Evolutionary conservation across 2,888 invertebrate genomes (phyloP).

Genomic region (Boloria euphrosyne): DNA sequence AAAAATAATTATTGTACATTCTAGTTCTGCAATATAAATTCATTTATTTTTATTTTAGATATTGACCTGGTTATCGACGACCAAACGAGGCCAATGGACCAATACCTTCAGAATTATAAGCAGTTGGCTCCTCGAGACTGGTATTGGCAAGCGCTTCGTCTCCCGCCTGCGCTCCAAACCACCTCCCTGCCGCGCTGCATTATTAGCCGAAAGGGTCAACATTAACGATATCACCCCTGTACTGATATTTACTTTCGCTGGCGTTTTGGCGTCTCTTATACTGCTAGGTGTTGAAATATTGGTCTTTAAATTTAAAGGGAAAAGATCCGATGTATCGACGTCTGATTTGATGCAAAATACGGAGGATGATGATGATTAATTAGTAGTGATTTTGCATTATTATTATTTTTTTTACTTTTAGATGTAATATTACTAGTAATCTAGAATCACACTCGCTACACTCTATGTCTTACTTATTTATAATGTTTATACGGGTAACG

Average conservation of each 20-base stretch:
- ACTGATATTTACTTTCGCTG: conserved; percentile 49
- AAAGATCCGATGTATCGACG: background rate
- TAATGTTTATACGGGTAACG: no score
- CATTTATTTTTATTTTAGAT: conserved; percentile 43
- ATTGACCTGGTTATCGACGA: conserved; percentile 57
- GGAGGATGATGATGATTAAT: background rate
- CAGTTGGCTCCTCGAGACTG: conserved; percentile 62
- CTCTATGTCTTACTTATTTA: no score
- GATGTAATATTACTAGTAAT: no score
- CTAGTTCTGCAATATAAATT: no score
- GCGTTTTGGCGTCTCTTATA: conserved; percentile 52
- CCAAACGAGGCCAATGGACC: conserved; percentile 59
- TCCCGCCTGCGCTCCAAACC: conserved; percentile 49
- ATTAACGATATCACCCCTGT: conserved; percentile 61
- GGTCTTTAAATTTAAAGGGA: conserved; percentile 45
- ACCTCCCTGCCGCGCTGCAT: conserved; percentile 61
- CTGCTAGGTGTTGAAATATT: conserved; percentile 57
- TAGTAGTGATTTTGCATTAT: background rate
- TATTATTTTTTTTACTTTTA: no score
- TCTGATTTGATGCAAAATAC: background rate
- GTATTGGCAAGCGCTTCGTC: conserved; percentile 55
- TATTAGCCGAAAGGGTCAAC: conserved; percentile 68
- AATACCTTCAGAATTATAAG: conserved; percentile 53
- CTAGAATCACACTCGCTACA: no score
- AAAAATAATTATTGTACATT: background rate